A percentile compares a stretch with the other conserved stretches of the same genome.
These are phyloP conservation scores for Mythimna loreyi DNA, from an alignment of 2,888 invertebrate genomes.

Conservation along the genomic window DNA sequence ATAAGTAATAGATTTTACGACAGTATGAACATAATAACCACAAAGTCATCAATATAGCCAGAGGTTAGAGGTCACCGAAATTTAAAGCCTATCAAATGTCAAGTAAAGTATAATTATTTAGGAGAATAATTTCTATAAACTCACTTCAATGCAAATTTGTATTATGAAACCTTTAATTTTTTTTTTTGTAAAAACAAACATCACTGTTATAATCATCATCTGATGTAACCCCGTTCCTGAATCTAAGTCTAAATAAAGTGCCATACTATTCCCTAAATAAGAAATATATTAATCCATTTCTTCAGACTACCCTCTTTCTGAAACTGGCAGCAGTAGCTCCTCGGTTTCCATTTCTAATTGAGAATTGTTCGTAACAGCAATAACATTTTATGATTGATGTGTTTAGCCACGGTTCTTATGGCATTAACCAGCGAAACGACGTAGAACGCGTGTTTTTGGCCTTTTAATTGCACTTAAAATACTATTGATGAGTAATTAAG, in stretches of 20 bases:
- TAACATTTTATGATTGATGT: slow-evolving; percentile 83
- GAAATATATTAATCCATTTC: slow-evolving; percentile 9
- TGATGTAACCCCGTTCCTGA: not conserved
- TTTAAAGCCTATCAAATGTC: not conserved
- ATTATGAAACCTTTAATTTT: not conserved
- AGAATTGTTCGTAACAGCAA: slow-evolving; percentile 73
- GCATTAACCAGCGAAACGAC: slow-evolving; percentile 75
- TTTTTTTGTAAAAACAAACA: not conserved
- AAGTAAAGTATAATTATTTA: not conserved
- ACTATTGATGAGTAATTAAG: slow-evolving; percentile 65
- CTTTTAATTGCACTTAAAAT: slow-evolving; percentile 78
- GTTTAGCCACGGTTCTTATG: slow-evolving; percentile 75
- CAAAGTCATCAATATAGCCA: slow-evolving; percentile 9
- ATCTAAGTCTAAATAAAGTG: not conserved
- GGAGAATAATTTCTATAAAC: not conserved
- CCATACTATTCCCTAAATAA: not conserved
- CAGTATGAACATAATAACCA: not conserved
- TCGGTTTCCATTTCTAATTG: slow-evolving; percentile 73
- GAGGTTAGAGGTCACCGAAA: slow-evolving; percentile 5
- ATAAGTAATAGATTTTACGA: slow-evolving; percentile 4
- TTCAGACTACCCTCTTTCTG: slow-evolving; percentile 25
- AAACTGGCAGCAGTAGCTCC: slow-evolving; percentile 38
- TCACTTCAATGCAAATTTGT: not conserved
- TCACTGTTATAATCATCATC: not conserved
- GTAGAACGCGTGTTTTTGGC: slow-evolving; percentile 75